phyloP scores from a whole-genome alignment of 2,113 vertebrate genomes.

The Heptranchias perlo region DNA sequence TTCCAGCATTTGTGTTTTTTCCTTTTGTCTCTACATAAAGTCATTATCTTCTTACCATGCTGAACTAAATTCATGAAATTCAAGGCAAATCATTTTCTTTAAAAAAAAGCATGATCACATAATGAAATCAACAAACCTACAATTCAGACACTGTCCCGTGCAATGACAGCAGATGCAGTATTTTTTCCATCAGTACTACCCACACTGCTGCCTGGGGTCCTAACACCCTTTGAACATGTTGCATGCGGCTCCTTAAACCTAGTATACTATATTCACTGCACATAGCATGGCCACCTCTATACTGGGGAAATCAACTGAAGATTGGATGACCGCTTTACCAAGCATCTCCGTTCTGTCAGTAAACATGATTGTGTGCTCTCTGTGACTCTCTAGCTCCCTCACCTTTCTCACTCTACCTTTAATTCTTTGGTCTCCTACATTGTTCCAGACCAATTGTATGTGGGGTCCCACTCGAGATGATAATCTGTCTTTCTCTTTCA shows the following conservation, averaged over 20 bases:
- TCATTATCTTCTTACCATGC: not conserved
- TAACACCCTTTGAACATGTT: not conserved
- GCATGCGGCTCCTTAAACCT: not conserved
- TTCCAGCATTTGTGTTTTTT: not conserved
- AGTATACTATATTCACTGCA: not conserved
- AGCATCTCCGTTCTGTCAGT: not conserved
- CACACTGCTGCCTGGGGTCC: not conserved
- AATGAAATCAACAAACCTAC: not conserved
- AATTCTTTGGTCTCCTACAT: not conserved
- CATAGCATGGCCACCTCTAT: not conserved
- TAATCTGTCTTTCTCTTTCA: not conserved
- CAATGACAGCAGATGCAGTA: not conserved
- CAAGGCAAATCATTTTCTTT: not conserved
- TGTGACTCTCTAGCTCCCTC: not conserved
- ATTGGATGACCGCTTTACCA: not conserved
- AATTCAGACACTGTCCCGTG: not conserved
- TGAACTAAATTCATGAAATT: not conserved
- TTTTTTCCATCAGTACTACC: not conserved
- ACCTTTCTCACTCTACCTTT: not conserved
- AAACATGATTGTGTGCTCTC: not conserved
- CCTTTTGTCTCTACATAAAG: not conserved
- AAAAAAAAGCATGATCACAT: not conserved
- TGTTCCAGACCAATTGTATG: not conserved
- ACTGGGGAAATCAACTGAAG: not conserved
- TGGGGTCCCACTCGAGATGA: not conserved